These are phyloP conservation scores for Alviniconcha strummeri DNA, from an alignment of 2,888 invertebrate genomes.

Conservation along the genomic window DNA sequence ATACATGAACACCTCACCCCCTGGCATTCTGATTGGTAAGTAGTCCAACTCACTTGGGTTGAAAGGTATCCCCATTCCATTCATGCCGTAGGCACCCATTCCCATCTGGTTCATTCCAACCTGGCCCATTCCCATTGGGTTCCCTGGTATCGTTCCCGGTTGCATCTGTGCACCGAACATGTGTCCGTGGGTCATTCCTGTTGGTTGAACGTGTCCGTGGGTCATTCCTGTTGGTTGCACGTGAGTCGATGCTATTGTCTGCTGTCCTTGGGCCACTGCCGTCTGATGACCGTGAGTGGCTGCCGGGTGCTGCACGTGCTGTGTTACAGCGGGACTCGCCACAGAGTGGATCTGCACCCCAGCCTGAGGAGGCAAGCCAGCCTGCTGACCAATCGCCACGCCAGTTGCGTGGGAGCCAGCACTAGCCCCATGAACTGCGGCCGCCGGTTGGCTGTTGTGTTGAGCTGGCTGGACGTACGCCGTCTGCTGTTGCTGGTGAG, in stretches of 20 bases:
- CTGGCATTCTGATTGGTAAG: neutral
- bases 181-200: neutral
- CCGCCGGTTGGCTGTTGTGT: neutral
- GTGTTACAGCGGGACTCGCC: neutral
- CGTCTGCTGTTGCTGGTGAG: neutral
- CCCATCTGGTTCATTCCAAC: neutral
- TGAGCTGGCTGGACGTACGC: neutral
- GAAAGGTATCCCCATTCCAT: neutral
- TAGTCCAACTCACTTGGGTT: conserved; percentile 25
- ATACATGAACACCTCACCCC: neutral
- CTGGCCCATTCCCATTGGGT: neutral
- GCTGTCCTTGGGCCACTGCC: neutral
- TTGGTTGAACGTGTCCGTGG: neutral
- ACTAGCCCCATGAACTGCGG: neutral
- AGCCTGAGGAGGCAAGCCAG: neutral
- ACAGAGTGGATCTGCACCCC: neutral
- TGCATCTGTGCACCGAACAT: neutral
- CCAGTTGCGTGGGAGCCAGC: neutral
- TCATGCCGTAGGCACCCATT: neutral
- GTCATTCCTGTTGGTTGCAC: too few species aligned
- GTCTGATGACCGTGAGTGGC: neutral
- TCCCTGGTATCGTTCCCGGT: neutral
- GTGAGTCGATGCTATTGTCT: neutral
- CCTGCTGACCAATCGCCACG: neutral
- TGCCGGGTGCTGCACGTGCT: neutral